Evolutionary conservation across 2,797 vertebrate species (phyloP).

Genomic region (Aldrovandia affinis): DNA sequence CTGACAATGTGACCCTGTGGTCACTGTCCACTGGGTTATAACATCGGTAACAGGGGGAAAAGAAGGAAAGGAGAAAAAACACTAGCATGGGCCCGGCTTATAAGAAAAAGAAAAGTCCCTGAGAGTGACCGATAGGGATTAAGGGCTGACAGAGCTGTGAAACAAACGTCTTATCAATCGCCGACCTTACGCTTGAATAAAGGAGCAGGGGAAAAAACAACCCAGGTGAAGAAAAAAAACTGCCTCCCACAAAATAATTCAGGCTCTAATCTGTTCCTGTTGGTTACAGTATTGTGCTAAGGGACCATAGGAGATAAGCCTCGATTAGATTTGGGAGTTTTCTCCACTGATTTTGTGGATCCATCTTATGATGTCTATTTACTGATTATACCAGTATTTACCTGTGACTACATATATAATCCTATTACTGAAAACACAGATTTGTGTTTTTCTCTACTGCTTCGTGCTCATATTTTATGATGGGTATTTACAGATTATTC

Average conservation of each 20-base stretch:
- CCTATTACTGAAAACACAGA: background rate
- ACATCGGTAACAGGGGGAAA: background rate
- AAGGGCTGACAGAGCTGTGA: background rate
- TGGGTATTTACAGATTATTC: background rate
- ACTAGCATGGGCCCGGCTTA: background rate
- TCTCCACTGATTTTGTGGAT: background rate
- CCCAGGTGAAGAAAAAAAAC: background rate
- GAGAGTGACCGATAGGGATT: constrained; percentile 4
- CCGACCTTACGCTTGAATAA: background rate
- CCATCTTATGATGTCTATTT: background rate
- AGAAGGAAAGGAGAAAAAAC: background rate
- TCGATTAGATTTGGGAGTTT: background rate
- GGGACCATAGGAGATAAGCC: background rate
- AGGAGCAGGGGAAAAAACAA: background rate
- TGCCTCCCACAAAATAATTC: background rate
- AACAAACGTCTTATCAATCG: background rate
- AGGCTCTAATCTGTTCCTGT: background rate
- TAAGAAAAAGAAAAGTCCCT: background rate
- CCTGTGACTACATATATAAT: background rate
- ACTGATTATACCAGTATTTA: background rate
- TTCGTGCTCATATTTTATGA: background rate
- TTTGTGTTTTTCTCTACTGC: background rate
- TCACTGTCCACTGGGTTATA: constrained; percentile 1
- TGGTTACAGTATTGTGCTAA: background rate
- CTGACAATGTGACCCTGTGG: background rate